Conservation (phyloP, 2,113 vertebrate genomes). For the Hymenochirus boettgeri region DNA sequence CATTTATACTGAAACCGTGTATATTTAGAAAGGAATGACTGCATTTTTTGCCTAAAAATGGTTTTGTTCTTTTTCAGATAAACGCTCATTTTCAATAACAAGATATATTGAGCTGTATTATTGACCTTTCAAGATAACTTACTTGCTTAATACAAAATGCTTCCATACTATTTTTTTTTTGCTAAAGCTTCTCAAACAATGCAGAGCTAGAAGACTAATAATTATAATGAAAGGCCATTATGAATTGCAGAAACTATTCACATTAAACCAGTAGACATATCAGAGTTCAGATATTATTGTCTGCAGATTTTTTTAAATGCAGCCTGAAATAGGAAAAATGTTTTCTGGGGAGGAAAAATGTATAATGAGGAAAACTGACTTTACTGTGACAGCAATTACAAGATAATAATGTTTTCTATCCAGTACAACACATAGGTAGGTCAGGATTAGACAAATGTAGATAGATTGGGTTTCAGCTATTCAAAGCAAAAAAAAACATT, state of each 20-base stretch:
- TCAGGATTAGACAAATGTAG: too few relatives aligned
- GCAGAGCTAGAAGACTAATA: constrained; percentile 30
- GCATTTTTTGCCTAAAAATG: constrained; percentile 27
- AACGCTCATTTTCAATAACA: constrained; percentile 36
- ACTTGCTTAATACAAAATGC: constrained; percentile 38
- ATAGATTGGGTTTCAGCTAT: too few relatives aligned
- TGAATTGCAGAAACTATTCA: constrained; percentile 21
- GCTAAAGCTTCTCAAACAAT: constrained; percentile 32
- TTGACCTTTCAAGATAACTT: constrained; percentile 43
- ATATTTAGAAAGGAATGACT: constrained; percentile 31
- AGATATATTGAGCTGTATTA: constrained; percentile 35
- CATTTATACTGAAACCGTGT: too few relatives aligned
- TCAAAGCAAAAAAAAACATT: too few relatives aligned
- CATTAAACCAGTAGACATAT: constrained; percentile 21
- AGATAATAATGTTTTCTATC: constrained; percentile 4
- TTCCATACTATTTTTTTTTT: constrained; percentile 26
- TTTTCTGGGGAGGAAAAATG: constrained; percentile 17
- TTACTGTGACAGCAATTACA: constrained; percentile 4
- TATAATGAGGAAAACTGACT: constrained; percentile 18
- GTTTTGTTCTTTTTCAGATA: constrained; percentile 26
- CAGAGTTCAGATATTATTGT: constrained; percentile 39
- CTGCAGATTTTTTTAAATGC: constrained; percentile 8
- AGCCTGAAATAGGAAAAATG: constrained; percentile 22
- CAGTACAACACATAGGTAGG: background rate
- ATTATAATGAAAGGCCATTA: constrained; percentile 38